A percentile compares a stretch with the other conserved stretches of the same genome.
Evolutionary conservation across 1,140 invertebrate species (phyloP).

Genomic region (Paraescarpia echinospica): DNA sequence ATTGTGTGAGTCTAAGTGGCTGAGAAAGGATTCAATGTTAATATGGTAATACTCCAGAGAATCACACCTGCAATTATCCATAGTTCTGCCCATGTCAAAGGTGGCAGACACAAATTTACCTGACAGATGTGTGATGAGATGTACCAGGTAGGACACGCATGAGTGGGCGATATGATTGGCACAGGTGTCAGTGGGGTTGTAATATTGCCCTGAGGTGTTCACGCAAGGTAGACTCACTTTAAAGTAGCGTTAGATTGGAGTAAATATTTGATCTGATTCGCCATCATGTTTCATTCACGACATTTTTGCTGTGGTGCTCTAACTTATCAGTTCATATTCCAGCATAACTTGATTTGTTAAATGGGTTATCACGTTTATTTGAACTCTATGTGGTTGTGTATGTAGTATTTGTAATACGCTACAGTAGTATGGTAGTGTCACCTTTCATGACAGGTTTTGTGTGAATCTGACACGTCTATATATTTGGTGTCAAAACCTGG

Average conservation of each 20-base stretch:
- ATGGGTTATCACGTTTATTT: neutral
- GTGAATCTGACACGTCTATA: neutral
- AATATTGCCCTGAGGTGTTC: neutral
- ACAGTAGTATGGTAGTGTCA: neutral
- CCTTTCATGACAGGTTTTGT: neutral
- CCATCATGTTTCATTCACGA: neutral
- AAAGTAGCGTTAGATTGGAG: neutral
- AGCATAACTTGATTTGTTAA: neutral
- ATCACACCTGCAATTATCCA: neutral
- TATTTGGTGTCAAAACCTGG: neutral
- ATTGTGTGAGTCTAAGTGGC: neutral
- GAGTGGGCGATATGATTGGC: neutral
- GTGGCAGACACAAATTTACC: neutral
- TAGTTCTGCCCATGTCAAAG: neutral
- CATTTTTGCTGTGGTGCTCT: neutral
- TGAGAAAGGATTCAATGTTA: neutral
- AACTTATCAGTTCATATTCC: neutral
- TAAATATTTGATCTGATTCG: neutral
- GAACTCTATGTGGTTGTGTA: too few relatives aligned
- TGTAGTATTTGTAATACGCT: too few relatives aligned
- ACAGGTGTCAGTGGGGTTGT: neutral
- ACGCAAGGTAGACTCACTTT: neutral
- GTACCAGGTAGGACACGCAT: neutral
- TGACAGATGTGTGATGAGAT: neutral
- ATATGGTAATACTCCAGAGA: neutral